Base-by-base conservation (phyloP, 2,888 invertebrate genomes). In the Himalopsyche tibetana region DNA sequence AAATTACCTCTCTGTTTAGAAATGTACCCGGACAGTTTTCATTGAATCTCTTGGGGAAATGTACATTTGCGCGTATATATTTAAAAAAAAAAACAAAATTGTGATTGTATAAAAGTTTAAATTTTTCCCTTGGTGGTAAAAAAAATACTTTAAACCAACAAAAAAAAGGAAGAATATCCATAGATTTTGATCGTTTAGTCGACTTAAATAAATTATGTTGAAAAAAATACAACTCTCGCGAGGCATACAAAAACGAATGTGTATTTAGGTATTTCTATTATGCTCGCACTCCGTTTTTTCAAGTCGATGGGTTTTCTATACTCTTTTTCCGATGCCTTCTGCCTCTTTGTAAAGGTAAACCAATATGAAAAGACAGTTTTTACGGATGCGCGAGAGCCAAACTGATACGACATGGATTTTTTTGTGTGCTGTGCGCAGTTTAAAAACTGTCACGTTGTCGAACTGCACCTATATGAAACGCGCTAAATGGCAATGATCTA, bases 401-500 rank as follows among this genome's bases (percentile, higher is more conserved):
- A n/a, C 19, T 63, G 63, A 63, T 19, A 8, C n/a, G 63, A 19
- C 8, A 19, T 63, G 6, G 63, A 19, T 3, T 63, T 63, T 63
- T 63, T 19, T 19, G 63, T 63, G 28, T 3, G 63, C 2, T 63
- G 8, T 19, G 15, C 63, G 63, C 63, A 63, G 19, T 19, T 15
- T n/a, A 8, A 28, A 63, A 63, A 19, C 28, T 8, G 63, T 19
- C n/a, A 19, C 19, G n/a, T 63, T 63, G 15, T 19, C 6, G 63
- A 19, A 5, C 3, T 63, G 8, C 3, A 8, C 8, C 28, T 63
- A 28, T 63, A 63, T n/a, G 19, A 63, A 63, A 63, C 19, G n/a
- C 63, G 63, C 63, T 63, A 63, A 63, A 63, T 63, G 63, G 63
- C 63, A 63, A 63, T 63, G 63, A 63, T 63, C 63, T 63, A 63